phyloP scores from a whole-genome alignment of 2,888 invertebrate species.

The Eudemis profundana region DNA sequence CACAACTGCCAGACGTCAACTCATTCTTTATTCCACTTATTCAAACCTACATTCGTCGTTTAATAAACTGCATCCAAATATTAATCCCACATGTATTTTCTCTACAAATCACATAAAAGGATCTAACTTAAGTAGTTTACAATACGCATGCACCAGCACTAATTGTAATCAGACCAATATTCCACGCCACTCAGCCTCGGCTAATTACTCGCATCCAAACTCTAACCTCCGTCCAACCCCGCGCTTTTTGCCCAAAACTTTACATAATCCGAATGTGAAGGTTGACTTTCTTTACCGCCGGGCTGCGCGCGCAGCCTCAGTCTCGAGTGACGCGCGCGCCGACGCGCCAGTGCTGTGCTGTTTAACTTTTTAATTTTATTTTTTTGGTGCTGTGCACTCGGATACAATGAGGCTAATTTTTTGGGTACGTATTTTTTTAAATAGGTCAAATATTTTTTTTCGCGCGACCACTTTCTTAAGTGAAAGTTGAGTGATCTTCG shows the following conservation, averaged over 20 bases:
- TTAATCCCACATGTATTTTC: no score
- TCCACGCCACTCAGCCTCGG: constrained; percentile 18
- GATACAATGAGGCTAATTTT: constrained; percentile 81
- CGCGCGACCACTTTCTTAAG: constrained; percentile 69
- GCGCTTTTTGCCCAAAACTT: constrained; percentile 59
- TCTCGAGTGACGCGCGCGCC: constrained; percentile 73
- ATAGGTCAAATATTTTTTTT: constrained; percentile 14
- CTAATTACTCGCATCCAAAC: constrained; percentile 25
- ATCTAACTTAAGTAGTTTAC: no score
- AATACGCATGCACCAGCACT: neutral
- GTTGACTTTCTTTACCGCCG: constrained; percentile 78
- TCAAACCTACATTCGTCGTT: no score
- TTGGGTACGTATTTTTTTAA: constrained; percentile 71
- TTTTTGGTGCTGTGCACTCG: constrained; percentile 73
- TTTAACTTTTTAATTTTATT: constrained; percentile 61
- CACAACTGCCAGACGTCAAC: no score
- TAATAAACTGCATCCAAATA: no score
- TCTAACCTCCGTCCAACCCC: constrained; percentile 38
- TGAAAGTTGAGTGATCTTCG: constrained; percentile 69
- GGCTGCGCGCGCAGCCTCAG: constrained; percentile 65
- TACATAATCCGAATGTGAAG: constrained; percentile 77
- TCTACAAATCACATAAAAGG: no score
- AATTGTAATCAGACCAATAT: constrained; percentile 7
- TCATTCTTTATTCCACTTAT: no score
- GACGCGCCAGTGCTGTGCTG: constrained; percentile 79